Evolutionary conservation across 2,888 invertebrate genomes (phyloP), one percentile per base, ranked within the genome.

Genomic region (Galerucella pusilla): DNA sequence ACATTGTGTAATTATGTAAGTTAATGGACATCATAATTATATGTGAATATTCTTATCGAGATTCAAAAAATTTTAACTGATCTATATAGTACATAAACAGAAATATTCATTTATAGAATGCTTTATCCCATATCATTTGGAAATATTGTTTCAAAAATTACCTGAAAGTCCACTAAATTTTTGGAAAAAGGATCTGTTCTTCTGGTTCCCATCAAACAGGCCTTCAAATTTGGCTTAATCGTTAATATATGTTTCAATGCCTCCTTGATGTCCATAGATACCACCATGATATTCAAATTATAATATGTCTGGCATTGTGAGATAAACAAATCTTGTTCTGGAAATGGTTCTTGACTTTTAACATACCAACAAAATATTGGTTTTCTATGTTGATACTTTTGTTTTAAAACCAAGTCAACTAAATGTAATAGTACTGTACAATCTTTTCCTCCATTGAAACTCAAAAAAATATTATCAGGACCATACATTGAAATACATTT

Each of bases 371-470:
- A 92, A 83, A 92, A 90, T 2, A 94, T 88, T 76, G 82, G 84
- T 65, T 79, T 81, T 6, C 79, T 81, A 75, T 84, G 69, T 1
- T 85, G 84, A 80, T 85, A 87, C 64, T 84, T 86, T 83, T 78
- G 81, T 69, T 83, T 83, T 35, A 90, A 83, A 12, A 92, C 89
- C 2, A 90, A 88, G 79, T 90, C 87, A 12, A 90, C 88, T 77
- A 97, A 86, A 86, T 96, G 94, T 54, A 99, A 89, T 14, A 99
- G 90, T 0, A 94, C 96, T 0, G 98, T 98, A 86, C 99, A 99
- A 88, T 99, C 99, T 89, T 99, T 99, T 1, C 99, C 99, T 4
- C 99, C 99, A 86, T 99, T 99, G 88, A 99, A 99, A 42, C 97
- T 95, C 46, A 99, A 86, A 83, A 97, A 96, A 16, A 97, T 89